phyloP scores from a whole-genome alignment of 2,113 vertebrate species.

The Mystacornis crossleyi region DNA sequence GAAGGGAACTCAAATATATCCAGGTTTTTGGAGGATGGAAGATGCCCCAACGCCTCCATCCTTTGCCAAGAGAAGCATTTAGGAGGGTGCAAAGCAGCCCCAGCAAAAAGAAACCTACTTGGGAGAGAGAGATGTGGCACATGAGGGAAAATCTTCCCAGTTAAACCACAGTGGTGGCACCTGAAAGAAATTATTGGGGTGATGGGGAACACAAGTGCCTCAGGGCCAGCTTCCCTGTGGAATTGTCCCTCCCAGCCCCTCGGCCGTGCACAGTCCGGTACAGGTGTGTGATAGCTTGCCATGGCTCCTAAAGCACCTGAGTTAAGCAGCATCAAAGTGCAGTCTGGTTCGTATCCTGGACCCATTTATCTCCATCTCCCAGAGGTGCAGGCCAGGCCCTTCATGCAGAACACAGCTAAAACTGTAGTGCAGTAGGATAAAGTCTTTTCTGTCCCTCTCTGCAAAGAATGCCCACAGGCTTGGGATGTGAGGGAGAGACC shows the following conservation, averaged over 20 bases:
- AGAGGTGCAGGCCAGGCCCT: not conserved
- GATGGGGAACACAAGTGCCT: not conserved
- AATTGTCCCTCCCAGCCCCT: not conserved
- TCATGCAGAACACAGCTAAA: not conserved
- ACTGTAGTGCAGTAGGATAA: not conserved
- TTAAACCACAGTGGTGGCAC: not conserved
- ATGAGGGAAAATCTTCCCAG: fast-evolving
- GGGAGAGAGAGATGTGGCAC: fast-evolving
- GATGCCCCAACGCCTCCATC: not conserved
- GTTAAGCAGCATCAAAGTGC: fast-evolving
- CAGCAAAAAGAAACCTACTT: not conserved
- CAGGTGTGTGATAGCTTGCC: not conserved
- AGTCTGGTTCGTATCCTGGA: not conserved
- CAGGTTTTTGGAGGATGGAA: not conserved
- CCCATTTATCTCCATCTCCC: not conserved
- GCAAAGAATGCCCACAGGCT: not conserved
- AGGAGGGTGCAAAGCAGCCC: not conserved
- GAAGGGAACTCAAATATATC: fast-evolving
- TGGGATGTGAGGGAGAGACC: not conserved
- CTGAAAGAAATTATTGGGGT: not conserved
- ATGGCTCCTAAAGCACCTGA: not conserved
- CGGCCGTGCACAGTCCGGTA: fast-evolving
- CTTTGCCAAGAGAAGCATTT: not conserved
- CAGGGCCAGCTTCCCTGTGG: not conserved
- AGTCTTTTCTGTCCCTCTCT: not conserved